Percentiles rank a stretch among this genome's conserved stretches.
Conservation (phyloP, 2,797 vertebrate genomes). For the Yasuhikotakia modesta region DNA sequence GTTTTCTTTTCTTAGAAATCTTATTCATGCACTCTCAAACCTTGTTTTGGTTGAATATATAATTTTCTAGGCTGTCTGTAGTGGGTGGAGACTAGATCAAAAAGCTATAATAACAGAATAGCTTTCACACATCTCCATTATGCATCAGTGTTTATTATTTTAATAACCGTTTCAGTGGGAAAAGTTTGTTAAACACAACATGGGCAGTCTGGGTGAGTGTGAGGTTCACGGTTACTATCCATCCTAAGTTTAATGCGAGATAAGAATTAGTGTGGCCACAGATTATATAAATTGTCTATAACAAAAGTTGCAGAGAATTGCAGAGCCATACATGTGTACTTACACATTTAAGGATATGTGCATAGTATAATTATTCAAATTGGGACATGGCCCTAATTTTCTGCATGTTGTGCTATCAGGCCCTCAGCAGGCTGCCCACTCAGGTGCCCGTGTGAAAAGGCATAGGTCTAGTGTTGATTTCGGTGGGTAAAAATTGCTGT, state of each 20-base stretch:
- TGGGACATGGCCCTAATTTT: no score
- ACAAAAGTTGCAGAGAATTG: no score
- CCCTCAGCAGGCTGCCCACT: constrained; percentile 46
- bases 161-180: neutral
- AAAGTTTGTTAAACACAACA: constrained; percentile 16
- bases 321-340: no score
- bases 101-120: constrained; percentile 54
- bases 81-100: constrained; percentile 50
- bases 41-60: constrained; percentile 45
- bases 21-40: constrained; percentile 36
- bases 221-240: neutral
- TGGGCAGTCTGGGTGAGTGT: neutral
- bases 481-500: constrained; percentile 78
- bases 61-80: constrained; percentile 5
- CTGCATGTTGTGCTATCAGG: neutral
- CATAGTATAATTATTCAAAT: no score
- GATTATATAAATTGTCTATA: no score
- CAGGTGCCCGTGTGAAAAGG: constrained; percentile 66
- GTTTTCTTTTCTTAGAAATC: constrained; percentile 49
- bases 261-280: neutral
- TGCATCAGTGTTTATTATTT: constrained; percentile 12
- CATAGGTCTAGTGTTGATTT: constrained; percentile 17
- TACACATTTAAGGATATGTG: no score
- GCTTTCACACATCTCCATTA: constrained; percentile 4
- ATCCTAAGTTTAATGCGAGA: constrained; percentile 6